Percentiles rank a stretch among this genome's conserved stretches.
These are phyloP conservation scores for Drosophila bocki DNA, from an alignment of 1,140 invertebrate genomes.

Conservation along the genomic window DNA sequence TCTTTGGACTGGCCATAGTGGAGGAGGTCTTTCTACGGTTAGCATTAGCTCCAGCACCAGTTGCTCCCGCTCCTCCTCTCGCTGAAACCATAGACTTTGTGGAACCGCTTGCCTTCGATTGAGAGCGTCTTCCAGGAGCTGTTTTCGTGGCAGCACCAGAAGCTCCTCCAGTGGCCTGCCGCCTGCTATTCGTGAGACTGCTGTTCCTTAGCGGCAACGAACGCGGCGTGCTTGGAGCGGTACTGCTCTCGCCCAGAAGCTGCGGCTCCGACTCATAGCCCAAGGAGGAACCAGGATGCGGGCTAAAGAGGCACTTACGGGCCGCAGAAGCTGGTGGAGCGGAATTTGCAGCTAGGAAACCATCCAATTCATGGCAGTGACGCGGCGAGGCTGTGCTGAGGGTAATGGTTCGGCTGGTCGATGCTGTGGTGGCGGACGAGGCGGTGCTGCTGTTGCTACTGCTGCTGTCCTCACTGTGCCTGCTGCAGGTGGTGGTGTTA, in stretches of 20 bases:
- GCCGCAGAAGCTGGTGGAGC: slow-evolving; percentile 5
- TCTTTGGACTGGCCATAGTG: not conserved
- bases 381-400: slow-evolving; percentile 12
- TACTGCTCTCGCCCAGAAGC: slow-evolving; percentile 8
- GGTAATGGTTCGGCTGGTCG: slow-evolving; percentile 4
- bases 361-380: slow-evolving; percentile 5
- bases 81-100: not conserved
- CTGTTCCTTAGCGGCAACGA: slow-evolving; percentile 32
- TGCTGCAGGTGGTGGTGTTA: slow-evolving; percentile 38
- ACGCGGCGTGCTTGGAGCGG: slow-evolving; percentile 32
- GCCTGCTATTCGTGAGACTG: slow-evolving; percentile 39
- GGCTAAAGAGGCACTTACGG: slow-evolving; percentile 56
- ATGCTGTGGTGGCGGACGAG: not conserved
- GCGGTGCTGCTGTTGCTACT: slow-evolving; percentile 14
- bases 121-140: not conserved
- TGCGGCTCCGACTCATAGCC: slow-evolving; percentile 45
- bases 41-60: no score
- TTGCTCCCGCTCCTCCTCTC: no score
- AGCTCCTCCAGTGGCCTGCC: not conserved
- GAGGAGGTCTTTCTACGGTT: not conserved
- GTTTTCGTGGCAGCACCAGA: not conserved
- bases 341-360: not conserved
- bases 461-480: slow-evolving; percentile 52
- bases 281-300: not conserved
- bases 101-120: not conserved